phyloP scores from a whole-genome alignment of 2,797 vertebrate genomes.

The Sternarchorhynchus goeldii region DNA sequence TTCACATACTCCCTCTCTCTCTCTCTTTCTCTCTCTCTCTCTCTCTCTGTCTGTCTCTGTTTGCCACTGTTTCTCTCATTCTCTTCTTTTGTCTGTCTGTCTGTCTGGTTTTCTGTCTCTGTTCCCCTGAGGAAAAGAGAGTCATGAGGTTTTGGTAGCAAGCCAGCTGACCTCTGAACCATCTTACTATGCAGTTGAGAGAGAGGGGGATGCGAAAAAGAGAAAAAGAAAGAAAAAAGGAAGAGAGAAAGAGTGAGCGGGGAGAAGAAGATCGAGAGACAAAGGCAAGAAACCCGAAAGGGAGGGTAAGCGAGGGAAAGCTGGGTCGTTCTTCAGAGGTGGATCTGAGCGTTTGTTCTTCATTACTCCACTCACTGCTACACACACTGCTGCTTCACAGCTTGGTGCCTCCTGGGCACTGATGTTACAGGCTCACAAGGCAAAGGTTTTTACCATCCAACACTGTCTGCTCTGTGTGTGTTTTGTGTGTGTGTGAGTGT shows the following conservation, averaged over 20 bases:
- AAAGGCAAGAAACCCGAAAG: background rate
- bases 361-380: background rate
- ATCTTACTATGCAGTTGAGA: constrained; percentile 31
- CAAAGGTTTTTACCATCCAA: background rate
- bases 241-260: background rate
- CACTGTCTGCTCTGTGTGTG: background rate
- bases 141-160: constrained; percentile 46
- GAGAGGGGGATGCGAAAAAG: constrained; percentile 22
- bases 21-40: background rate
- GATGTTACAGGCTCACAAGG: constrained; percentile 32
- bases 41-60: constrained; percentile 3
- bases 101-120: background rate
- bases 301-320: background rate
- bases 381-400: constrained; percentile 8
- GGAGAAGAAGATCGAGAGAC: background rate
- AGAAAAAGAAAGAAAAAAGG: background rate
- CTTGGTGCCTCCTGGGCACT: constrained; percentile 27
- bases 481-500: constrained; percentile 8
- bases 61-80: no score
- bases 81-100: constrained; percentile 1
- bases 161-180: constrained; percentile 53
- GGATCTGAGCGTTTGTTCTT: constrained; percentile 30
- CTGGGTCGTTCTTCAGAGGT: constrained; percentile 31
- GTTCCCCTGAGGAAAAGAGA: constrained; percentile 22
- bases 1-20: background rate